Conservation (phyloP, 2,797 vertebrate species). For the Antrozous pallidus region DNA sequence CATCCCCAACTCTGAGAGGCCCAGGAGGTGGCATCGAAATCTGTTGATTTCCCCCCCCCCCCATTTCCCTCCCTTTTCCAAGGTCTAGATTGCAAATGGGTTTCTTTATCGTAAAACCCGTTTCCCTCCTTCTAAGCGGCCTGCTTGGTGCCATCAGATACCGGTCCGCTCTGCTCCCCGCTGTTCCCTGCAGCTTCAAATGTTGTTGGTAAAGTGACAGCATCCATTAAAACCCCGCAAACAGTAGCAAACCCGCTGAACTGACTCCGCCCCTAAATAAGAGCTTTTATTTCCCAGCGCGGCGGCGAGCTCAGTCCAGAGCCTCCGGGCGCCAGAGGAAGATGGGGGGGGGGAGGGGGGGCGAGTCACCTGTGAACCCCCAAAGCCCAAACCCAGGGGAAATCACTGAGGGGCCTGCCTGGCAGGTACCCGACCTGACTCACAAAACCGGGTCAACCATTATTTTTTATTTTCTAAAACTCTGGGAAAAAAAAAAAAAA, state of each 20-base stretch:
- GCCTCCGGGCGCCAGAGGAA: not conserved
- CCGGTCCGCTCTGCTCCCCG: too few relatives aligned
- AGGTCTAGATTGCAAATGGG: not conserved
- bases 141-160: too few relatives aligned
- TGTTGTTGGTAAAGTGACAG: too few relatives aligned
- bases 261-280: not conserved
- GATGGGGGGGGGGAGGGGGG: too few relatives aligned
- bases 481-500: not conserved
- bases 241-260: not conserved
- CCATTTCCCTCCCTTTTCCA: not conserved
- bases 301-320: too few relatives aligned
- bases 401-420: not conserved
- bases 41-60: fast-evolving
- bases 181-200: not conserved
- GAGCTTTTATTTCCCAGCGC: not conserved
- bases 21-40: fast-evolving
- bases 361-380: not conserved
- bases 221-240: not conserved
- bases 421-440: not conserved
- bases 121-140: too few relatives aligned
- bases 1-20: too few relatives aligned
- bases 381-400: not conserved
- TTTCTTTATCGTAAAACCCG: too few relatives aligned
- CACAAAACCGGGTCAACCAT: not conserved
- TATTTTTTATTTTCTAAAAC: not conserved